Percentiles rank a stretch among this genome's conserved stretches.
phyloP scores from a whole-genome alignment of 2,113 vertebrate genomes.

The Xiphophorus hellerii region DNA sequence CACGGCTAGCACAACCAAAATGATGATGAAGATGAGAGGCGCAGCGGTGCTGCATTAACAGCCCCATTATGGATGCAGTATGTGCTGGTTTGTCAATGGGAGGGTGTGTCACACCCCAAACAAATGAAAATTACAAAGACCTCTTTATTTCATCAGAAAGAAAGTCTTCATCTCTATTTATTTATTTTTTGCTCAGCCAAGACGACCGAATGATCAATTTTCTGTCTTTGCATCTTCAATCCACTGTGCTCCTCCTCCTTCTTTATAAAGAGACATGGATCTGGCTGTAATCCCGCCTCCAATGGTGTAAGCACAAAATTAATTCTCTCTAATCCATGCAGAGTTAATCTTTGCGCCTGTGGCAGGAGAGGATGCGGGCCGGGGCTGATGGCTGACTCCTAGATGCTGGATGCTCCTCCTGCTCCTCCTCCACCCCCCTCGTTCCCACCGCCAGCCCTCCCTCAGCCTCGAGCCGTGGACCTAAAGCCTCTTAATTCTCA shows the following conservation, averaged over 20 bases:
- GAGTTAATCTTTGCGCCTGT: constrained; percentile 76
- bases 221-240: constrained; percentile 62
- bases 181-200: background rate
- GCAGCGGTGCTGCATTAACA: constrained; percentile 30
- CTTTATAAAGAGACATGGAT: constrained; percentile 70
- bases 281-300: constrained; percentile 76
- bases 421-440: constrained; percentile 11
- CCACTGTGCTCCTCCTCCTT: constrained; percentile 51
- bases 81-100: constrained; percentile 7
- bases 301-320: constrained; percentile 82
- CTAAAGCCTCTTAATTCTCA: constrained; percentile 81
- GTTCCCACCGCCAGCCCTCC: constrained; percentile 28
- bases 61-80: constrained; percentile 28
- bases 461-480: constrained; percentile 52
- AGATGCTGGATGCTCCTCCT: constrained; percentile 37
- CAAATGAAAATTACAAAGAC: background rate
- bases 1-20: constrained; percentile 19
- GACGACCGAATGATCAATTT: constrained; percentile 29
- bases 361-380: constrained; percentile 54
- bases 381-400: constrained; percentile 62
- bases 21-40: constrained; percentile 30
- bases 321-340: constrained; percentile 79
- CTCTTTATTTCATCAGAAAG: background rate
- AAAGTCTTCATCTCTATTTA: background rate
- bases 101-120: background rate